phyloP scores from a whole-genome alignment of 2,888 invertebrate genomes.

The Limnephilus lunatus region DNA sequence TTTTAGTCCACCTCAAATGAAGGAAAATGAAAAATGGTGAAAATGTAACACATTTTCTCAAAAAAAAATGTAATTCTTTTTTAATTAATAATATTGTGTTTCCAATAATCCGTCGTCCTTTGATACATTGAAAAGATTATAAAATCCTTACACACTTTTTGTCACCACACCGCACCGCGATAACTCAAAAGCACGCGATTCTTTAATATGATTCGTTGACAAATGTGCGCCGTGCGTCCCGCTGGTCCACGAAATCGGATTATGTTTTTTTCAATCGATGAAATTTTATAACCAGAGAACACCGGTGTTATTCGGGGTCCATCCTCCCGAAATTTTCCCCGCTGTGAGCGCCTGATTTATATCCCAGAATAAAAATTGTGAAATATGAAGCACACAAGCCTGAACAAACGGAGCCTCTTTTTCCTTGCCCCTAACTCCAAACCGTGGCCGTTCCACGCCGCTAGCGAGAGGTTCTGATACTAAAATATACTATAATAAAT shows the following conservation, averaged over 20 bases:
- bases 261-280: constrained; percentile 57
- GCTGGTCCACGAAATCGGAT: constrained; percentile 55
- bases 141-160: neutral
- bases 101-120: neutral
- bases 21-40: neutral
- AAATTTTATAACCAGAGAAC: constrained; percentile 54
- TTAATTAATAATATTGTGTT: neutral
- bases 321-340: constrained; percentile 47
- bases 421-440: neutral
- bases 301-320: constrained; percentile 57
- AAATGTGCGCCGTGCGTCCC: constrained; percentile 51
- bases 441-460: neutral
- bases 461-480: neutral
- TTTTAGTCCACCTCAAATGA: neutral
- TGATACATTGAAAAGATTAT: neutral
- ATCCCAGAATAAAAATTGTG: constrained; percentile 61
- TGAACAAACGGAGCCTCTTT: constrained; percentile 14
- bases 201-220: constrained; percentile 44
- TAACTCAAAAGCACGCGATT: constrained; percentile 43
- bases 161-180: neutral
- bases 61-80: neutral
- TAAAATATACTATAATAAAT: neutral
- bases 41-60: neutral
- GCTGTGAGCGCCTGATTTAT: constrained; percentile 61
- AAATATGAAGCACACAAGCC: constrained; percentile 58